Conservation (phyloP, 2,888 invertebrate species). For the Unio pictorum region DNA sequence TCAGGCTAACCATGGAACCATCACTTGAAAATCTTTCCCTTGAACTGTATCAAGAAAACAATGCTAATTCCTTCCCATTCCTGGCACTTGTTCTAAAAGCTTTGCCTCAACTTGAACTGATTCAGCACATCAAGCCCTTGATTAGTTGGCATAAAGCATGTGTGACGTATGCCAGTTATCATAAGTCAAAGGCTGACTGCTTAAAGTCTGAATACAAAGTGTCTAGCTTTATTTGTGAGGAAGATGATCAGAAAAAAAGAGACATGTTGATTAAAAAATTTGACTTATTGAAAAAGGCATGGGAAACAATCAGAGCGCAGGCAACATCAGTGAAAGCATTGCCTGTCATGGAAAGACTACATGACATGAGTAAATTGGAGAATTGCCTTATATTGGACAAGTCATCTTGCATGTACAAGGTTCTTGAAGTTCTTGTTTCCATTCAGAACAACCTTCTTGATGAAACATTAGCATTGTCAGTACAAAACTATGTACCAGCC, state of each 20-base stretch:
- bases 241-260: constrained; percentile 6
- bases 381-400: constrained; percentile 26
- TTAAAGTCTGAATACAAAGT: constrained; percentile 8
- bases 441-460: constrained; percentile 39
- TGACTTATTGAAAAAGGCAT: constrained; percentile 11
- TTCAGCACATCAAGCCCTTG: constrained; percentile 22
- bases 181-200: constrained; percentile 29
- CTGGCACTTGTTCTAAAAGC: constrained; percentile 13
- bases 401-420: constrained; percentile 14
- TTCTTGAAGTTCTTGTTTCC: constrained; percentile 19
- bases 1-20: constrained; percentile 10
- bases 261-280: constrained; percentile 10
- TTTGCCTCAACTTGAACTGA: constrained; percentile 11
- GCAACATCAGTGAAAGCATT: neutral
- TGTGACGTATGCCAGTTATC: constrained; percentile 28
- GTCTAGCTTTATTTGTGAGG: constrained; percentile 9
- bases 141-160: constrained; percentile 38
- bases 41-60: constrained; percentile 8
- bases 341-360: neutral
- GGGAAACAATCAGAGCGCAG: constrained; percentile 10
- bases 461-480: constrained; percentile 6
- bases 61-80: constrained; percentile 10
- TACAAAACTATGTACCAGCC: constrained; percentile 8
- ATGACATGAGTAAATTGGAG: no score
- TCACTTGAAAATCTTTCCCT: constrained; percentile 10